A percentile compares a stretch with the other conserved stretches of the same genome.
phyloP scores from a whole-genome alignment of 2,797 vertebrate genomes.

The Aplochiton taeniatus region DNA sequence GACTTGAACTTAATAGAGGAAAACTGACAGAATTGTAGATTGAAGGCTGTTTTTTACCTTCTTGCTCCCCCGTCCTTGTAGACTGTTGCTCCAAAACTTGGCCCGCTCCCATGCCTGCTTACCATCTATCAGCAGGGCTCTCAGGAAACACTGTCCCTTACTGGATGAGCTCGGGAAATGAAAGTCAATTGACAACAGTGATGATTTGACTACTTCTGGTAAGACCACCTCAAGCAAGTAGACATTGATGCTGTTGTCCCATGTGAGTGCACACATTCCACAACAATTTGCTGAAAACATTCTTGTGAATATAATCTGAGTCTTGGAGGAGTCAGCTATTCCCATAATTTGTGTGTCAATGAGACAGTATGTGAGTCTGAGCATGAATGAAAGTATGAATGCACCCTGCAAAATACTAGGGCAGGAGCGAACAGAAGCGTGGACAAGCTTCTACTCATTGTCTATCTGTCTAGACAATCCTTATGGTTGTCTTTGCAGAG shows the following conservation, averaged over 20 bases:
- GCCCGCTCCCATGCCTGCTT: slow-evolving; percentile 49
- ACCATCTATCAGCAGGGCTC: slow-evolving; percentile 74
- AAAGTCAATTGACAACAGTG: slow-evolving; percentile 57
- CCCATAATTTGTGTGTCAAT: slow-evolving; percentile 19
- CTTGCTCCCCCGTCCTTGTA: slow-evolving; percentile 34
- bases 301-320: slow-evolving; percentile 50
- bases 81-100: slow-evolving; percentile 45
- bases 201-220: slow-evolving; percentile 67
- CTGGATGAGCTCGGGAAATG: slow-evolving; percentile 63
- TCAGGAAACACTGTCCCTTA: slow-evolving; percentile 75
- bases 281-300: slow-evolving; percentile 56
- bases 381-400: slow-evolving; percentile 31
- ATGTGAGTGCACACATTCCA: slow-evolving; percentile 73
- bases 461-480: slow-evolving; percentile 47
- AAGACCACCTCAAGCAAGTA: slow-evolving; percentile 54
- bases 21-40: slow-evolving; percentile 76
- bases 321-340: slow-evolving; percentile 40
- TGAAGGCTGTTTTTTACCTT: slow-evolving; percentile 48
- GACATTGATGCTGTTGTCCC: slow-evolving; percentile 74
- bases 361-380: slow-evolving; percentile 15
- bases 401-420: slow-evolving; percentile 37
- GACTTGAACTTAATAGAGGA: slow-evolving; percentile 93
- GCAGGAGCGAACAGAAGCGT: slow-evolving; percentile 30
- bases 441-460: slow-evolving; percentile 42
- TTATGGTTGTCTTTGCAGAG: slow-evolving; percentile 33